Base-by-base conservation (phyloP, 2,888 invertebrate species). In the Trichopoda pennipes region DNA sequence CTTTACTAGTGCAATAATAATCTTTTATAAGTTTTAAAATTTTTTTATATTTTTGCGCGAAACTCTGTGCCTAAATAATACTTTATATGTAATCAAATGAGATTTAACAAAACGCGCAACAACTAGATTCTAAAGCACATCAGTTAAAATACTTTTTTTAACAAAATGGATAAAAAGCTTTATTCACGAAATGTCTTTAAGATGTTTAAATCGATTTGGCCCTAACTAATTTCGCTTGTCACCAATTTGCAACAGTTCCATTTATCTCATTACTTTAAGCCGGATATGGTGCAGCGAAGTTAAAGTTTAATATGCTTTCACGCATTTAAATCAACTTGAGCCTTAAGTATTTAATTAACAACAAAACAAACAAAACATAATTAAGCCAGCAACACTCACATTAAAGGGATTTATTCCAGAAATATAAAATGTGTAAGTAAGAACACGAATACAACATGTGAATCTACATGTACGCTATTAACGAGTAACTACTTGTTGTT, bases 271-370 rank as follows among this genome's bases (percentile, higher is more conserved):
- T 74, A 73, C 17, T 17, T 64, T 32, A 9, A 64, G 53, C 14
- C 12, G 35, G 47, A 3, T 23, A 35, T 28, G n/a, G 38, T 38
- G 16, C 10, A 51, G 38, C 49, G 19, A 49, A 51, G 10, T 23
- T 16, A 17, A 28, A 56, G 56, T 42, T 74, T 74, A 47, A 74
- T 66, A 74, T 28, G 28, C 28, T 2, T 28, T 28, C 35, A 74
- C 63, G 64, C 56, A 75, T 75, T 75, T 53, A n/a, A 51, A 51
- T 51, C 58, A 19, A n/a, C n/a, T 51, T 61, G 53, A 61, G 60
- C 68, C 51, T 61, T 69, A 49, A 68, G 68, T 61, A 47, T 61
- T 76, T 69, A 76, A 76, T 69, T 76, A 76, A 75, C 28, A 6
- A 28, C 28, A 6, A n/a, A n/a, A n/a, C 6, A 35, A 49, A 38